Percentiles rank a stretch among this genome's conserved stretches.
Evolutionary conservation across 1,140 invertebrate genomes (phyloP).

Genomic region (Bombus haemorrhoidalis): DNA sequence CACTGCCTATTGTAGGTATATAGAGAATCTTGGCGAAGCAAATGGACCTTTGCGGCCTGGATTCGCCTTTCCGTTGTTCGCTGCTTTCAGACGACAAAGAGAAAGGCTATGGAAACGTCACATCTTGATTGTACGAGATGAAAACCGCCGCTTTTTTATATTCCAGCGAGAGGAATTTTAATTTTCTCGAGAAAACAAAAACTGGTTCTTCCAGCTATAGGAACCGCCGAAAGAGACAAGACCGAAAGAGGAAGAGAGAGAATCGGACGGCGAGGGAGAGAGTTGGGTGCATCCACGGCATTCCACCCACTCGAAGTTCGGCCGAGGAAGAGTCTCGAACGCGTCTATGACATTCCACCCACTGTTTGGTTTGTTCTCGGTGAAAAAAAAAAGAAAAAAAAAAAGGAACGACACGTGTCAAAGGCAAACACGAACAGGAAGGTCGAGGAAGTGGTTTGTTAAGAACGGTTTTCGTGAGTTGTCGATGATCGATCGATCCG

Average conservation of each 20-base stretch:
- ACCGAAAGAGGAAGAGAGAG: neutral
- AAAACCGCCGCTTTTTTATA: conserved; percentile 64
- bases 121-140: conserved; percentile 68
- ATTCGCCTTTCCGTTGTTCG: neutral
- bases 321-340: conserved; percentile 26
- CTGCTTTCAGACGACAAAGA: conserved; percentile 17
- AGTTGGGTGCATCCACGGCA: conserved; percentile 52
- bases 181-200: conserved; percentile 70
- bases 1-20: neutral
- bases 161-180: conserved; percentile 63
- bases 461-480: conserved; percentile 5
- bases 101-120: conserved; percentile 49
- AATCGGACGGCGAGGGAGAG: conserved; percentile 27
- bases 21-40: neutral
- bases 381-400: conserved; percentile 40
- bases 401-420: conserved; percentile 54
- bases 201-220: conserved; percentile 54
- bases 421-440: conserved; percentile 52
- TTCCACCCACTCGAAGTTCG: conserved; percentile 63
- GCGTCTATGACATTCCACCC: conserved; percentile 66
- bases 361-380: conserved; percentile 51
- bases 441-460: conserved; percentile 21
- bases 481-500: conserved; percentile 41
- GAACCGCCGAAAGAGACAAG: conserved; percentile 40
- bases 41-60: conserved; percentile 1